Percentiles rank a stretch among this genome's conserved stretches.
Conservation (phyloP, 2,797 vertebrate genomes). For the Bradypus variegatus region DNA sequence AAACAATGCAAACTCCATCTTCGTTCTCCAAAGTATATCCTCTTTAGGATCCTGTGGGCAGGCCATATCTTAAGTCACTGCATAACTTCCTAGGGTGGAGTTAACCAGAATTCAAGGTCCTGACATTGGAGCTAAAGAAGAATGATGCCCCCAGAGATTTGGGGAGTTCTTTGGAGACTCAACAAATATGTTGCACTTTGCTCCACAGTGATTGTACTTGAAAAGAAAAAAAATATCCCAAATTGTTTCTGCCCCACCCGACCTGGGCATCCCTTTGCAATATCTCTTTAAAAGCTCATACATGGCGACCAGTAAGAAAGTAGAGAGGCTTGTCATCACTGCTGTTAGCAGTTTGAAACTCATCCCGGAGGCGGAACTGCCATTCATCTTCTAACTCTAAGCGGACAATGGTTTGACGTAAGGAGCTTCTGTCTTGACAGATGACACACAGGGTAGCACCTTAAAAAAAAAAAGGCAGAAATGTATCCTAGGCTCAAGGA, state of each 20-base stretch:
- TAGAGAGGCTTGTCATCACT: conserved; percentile 94
- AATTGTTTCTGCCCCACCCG: conserved; percentile 30
- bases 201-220: conserved; percentile 81
- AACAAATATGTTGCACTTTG: conserved; percentile 77
- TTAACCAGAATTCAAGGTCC: conserved; percentile 52
- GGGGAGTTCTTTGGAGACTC: conserved; percentile 67
- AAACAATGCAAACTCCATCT: conserved; percentile 45
- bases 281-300: conserved; percentile 73
- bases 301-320: conserved; percentile 94
- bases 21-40: conserved; percentile 8
- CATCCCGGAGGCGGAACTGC: conserved; percentile 97
- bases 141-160: conserved; percentile 50
- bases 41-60: conserved; percentile 34
- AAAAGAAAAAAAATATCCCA: conserved; percentile 42
- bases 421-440: conserved; percentile 94
- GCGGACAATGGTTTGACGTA: conserved; percentile 94
- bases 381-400: conserved; percentile 97
- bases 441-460: conserved; percentile 97
- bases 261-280: conserved; percentile 17
- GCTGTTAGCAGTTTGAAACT: conserved; percentile 98
- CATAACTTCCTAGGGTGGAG: conserved; percentile 14
- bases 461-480: conserved; percentile 64
- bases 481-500: background rate
- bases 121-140: conserved; percentile 41
- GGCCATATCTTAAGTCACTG: background rate